Percentiles rank a stretch among this genome's conserved stretches.
Conservation (phyloP, 2,797 vertebrate species). For the Ambastaia sidthimunki region DNA sequence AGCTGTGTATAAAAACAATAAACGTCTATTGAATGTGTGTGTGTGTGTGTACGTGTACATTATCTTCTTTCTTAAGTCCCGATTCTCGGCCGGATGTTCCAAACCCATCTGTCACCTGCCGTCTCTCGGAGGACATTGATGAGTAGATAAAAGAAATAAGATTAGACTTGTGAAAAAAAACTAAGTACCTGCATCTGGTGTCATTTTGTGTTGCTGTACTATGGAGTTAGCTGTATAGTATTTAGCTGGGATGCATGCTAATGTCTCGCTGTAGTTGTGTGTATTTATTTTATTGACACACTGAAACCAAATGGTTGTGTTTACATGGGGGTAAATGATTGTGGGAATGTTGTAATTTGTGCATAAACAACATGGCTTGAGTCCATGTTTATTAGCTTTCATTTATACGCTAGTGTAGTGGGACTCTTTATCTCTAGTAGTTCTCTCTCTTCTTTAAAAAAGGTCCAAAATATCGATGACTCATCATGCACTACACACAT, state of each 20-base stretch:
- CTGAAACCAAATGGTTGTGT: neutral
- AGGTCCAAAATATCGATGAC: no score
- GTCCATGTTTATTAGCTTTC: no score
- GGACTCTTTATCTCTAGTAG: no score
- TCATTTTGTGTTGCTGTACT: conserved; percentile 20
- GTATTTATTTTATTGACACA: neutral
- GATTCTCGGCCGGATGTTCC: conserved; percentile 63
- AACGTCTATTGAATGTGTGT: no score
- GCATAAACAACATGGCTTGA: no score
- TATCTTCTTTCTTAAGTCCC: conserved; percentile 51
- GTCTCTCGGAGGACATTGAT: conserved; percentile 51
- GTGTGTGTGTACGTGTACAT: conserved; percentile 17
- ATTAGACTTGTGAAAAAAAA: conserved; percentile 37
- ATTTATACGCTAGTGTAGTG: no score
- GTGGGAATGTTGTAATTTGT: neutral
- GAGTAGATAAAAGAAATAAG: conserved; percentile 58
- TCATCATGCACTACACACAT: no score
- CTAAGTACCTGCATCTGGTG: conserved; percentile 36
- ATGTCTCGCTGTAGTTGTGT: neutral
- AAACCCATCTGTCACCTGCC: conserved; percentile 68
- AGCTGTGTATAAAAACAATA: no score
- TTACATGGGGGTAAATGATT: neutral
- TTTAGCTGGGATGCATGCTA: conserved; percentile 3
- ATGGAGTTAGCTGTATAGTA: no score
- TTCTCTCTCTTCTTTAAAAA: neutral